Conservation (phyloP, 2,113 vertebrate species). For the Raja brachyura region DNA sequence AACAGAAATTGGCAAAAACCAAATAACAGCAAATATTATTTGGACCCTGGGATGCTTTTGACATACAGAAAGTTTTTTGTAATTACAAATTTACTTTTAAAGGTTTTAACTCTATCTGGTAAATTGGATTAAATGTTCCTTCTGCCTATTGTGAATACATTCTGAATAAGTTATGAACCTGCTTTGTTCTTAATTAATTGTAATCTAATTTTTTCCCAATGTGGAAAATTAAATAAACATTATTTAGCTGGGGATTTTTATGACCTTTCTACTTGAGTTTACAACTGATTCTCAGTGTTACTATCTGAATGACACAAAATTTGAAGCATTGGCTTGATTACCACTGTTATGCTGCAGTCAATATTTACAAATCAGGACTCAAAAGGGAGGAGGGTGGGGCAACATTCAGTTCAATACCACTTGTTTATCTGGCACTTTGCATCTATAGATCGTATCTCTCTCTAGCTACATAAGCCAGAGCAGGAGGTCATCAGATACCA, state of each 20-base stretch:
- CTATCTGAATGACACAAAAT: not conserved
- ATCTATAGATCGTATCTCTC: not conserved
- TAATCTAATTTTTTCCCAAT: not conserved
- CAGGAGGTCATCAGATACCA: not conserved
- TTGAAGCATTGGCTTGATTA: not conserved
- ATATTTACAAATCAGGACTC: not conserved
- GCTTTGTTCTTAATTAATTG: not conserved
- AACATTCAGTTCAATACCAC: not conserved
- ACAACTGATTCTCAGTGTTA: not conserved
- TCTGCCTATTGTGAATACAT: not conserved
- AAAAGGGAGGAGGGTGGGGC: not conserved
- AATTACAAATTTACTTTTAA: not conserved
- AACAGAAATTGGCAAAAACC: not conserved
- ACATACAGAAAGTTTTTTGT: not conserved
- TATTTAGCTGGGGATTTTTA: not conserved
- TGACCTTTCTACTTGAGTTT: not conserved
- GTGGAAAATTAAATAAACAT: not conserved
- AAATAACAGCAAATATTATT: not conserved
- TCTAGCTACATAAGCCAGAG: not conserved
- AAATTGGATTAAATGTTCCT: not conserved
- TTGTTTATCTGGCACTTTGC: not conserved
- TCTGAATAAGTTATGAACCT: not conserved
- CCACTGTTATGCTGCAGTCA: not conserved
- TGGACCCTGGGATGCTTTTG: not conserved
- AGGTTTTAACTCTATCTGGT: not conserved